Conservation (phyloP, 2,797 vertebrate genomes). For the Euphonia xanthogaster region DNA sequence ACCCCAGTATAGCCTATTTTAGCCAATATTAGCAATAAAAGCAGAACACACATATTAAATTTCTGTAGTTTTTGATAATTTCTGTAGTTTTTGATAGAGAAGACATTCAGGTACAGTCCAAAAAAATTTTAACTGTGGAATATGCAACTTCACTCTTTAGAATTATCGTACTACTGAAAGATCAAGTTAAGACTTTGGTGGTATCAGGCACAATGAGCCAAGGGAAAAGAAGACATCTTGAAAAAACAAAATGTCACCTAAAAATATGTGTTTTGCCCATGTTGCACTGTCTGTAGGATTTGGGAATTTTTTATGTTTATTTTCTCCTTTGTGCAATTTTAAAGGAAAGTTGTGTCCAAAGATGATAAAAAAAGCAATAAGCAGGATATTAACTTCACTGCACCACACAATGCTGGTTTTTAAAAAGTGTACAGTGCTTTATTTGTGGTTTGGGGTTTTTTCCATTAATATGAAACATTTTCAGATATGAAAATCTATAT, state of each 20-base stretch:
- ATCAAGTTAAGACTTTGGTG: background rate
- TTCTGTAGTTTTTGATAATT: background rate
- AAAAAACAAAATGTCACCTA: background rate
- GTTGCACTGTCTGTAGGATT: background rate
- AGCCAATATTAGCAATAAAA: background rate
- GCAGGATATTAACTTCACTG: background rate
- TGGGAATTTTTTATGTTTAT: background rate
- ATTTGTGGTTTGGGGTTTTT: background rate
- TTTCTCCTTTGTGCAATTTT: background rate
- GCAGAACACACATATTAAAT: background rate
- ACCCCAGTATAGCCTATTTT: background rate
- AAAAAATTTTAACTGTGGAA: background rate
- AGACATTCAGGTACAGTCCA: background rate
- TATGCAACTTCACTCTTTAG: background rate
- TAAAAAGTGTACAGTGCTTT: background rate
- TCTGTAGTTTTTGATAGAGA: background rate
- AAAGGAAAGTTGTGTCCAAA: background rate
- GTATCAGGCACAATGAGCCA: background rate
- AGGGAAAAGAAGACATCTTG: background rate
- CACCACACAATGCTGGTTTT: background rate
- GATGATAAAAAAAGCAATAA: background rate
- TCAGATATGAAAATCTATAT: background rate
- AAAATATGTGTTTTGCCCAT: background rate
- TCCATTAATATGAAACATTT: background rate
- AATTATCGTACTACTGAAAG: background rate